Conservation (phyloP, 2,113 vertebrate genomes). For the Prolemur simus region DNA sequence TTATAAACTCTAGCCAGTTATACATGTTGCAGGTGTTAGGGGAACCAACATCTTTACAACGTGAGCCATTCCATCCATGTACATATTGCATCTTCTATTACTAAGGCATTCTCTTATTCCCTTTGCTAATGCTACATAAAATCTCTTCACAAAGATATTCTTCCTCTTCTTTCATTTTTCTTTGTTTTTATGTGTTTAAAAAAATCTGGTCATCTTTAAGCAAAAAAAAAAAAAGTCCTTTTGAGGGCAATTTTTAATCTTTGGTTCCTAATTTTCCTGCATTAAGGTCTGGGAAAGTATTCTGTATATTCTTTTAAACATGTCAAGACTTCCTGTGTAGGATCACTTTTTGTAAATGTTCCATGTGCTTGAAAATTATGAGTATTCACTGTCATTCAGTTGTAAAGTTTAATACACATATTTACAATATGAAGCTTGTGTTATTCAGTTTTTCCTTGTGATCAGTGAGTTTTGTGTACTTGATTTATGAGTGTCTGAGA, state of each 20-base stretch:
- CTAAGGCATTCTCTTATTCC: neutral
- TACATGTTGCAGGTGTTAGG: neutral
- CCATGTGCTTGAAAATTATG: neutral
- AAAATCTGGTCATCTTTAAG: neutral
- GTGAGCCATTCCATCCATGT: neutral
- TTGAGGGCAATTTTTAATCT: neutral
- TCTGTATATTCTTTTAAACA: neutral
- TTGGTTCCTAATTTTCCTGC: neutral
- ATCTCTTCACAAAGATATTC: neutral
- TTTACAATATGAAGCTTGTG: neutral
- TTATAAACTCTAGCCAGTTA: neutral
- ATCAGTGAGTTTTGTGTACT: neutral
- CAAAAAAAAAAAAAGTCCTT: neutral
- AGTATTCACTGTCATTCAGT: neutral
- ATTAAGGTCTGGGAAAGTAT: neutral
- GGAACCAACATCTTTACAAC: neutral
- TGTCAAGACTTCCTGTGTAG: neutral
- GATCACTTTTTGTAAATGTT: neutral
- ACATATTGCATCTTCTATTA: neutral
- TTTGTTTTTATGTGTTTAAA: neutral
- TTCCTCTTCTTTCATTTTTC: neutral
- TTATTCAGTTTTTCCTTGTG: neutral
- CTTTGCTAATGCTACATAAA: neutral
- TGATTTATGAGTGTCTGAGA: neutral
- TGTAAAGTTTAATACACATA: neutral